Percentiles rank a stretch among this genome's conserved stretches.
These are phyloP conservation scores for Saimiri boliviensis DNA, from an alignment of 2,113 vertebrate species.

Conservation along the genomic window DNA sequence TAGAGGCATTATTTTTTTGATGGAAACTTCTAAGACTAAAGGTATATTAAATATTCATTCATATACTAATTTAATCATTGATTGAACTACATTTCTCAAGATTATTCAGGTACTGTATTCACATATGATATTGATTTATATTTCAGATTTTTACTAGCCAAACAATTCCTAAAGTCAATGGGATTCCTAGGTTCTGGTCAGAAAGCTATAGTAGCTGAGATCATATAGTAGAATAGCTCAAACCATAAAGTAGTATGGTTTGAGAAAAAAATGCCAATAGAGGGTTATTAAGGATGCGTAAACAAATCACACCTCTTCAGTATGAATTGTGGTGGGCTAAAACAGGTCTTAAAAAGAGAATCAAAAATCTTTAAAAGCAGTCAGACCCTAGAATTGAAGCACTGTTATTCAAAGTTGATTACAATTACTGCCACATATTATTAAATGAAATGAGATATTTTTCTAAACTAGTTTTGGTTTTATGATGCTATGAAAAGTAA, in stretches of 20 bases:
- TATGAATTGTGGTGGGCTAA: neutral
- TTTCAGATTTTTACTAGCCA: neutral
- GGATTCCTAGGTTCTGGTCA: neutral
- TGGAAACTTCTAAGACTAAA: neutral
- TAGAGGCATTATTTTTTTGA: neutral
- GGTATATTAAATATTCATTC: neutral
- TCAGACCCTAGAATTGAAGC: neutral
- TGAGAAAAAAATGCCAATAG: neutral
- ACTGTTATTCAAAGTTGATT: neutral
- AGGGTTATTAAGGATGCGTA: neutral
- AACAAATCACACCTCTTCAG: neutral
- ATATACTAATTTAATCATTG: neutral
- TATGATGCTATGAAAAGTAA: neutral
- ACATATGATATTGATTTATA: neutral
- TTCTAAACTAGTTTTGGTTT: neutral
- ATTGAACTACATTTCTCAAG: neutral
- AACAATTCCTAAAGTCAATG: constrained; percentile 1
- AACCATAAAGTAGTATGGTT: neutral
- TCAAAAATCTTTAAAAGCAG: neutral
- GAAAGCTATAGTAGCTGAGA: neutral
- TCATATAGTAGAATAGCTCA: no score
- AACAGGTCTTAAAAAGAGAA: constrained; percentile 10
- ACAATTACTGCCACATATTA: neutral
- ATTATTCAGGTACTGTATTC: neutral
- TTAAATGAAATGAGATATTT: neutral